These are phyloP conservation scores for Oreotrochilus melanogaster DNA, from an alignment of 2,113 vertebrate genomes.

Conservation along the genomic window DNA sequence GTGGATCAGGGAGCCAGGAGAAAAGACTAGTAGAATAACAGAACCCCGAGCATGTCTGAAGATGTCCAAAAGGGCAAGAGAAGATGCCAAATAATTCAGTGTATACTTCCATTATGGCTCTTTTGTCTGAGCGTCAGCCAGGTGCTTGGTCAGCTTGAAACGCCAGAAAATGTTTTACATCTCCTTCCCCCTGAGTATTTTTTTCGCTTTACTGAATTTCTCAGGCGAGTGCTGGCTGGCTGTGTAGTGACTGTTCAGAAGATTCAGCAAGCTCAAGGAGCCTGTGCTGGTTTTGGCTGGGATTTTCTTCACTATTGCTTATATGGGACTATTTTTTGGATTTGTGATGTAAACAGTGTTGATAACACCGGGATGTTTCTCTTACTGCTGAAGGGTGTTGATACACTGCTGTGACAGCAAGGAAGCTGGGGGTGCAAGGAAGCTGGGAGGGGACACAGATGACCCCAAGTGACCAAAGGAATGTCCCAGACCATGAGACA, in stretches of 20 bases:
- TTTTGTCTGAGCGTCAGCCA: neutral
- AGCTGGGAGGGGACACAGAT: neutral
- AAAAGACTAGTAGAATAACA: neutral
- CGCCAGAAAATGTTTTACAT: neutral
- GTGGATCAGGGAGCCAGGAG: neutral
- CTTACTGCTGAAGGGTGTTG: neutral
- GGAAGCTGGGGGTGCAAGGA: neutral
- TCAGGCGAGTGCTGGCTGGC: neutral
- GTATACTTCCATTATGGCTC: neutral
- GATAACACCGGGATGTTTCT: neutral
- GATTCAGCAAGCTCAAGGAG: neutral
- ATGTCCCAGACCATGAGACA: accelerated
- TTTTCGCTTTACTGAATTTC: neutral
- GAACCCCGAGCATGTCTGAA: neutral
- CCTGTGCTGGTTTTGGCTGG: neutral
- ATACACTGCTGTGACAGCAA: accelerated
- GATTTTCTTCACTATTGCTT: neutral
- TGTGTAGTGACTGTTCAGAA: accelerated
- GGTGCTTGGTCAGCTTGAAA: neutral
- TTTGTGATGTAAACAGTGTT: neutral
- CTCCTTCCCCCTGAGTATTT: neutral
- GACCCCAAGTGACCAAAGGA: neutral
- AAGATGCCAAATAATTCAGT: neutral
- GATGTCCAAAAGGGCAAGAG: neutral
- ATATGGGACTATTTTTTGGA: neutral